These are phyloP conservation scores for Dasyurus viverrinus DNA, from an alignment of 2,113 vertebrate species.

Conservation along the genomic window DNA sequence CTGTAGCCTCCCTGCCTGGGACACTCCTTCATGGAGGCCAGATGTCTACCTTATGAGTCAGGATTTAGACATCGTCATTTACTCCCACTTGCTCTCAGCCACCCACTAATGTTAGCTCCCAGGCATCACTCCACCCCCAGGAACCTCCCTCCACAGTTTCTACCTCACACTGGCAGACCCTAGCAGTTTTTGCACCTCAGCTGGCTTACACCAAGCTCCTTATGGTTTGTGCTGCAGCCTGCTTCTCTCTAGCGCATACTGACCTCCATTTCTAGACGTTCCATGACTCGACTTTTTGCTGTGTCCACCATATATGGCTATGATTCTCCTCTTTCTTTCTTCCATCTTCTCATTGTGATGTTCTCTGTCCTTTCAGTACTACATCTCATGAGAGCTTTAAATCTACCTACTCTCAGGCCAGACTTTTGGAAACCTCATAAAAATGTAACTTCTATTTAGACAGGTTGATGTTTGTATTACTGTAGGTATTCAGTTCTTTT, in stretches of 20 bases:
- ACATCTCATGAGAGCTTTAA: not conserved
- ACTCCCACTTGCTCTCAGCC: conserved; percentile 2
- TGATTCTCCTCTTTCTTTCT: not conserved
- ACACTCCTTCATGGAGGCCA: not conserved
- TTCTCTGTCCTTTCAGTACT: not conserved
- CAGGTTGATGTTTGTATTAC: not conserved
- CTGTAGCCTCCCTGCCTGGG: not conserved
- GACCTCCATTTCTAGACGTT: not conserved
- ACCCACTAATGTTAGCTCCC: not conserved
- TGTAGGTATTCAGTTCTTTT: not conserved
- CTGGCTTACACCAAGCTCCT: not conserved
- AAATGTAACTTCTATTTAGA: not conserved
- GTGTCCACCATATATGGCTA: not conserved
- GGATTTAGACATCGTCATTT: not conserved
- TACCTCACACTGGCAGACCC: not conserved
- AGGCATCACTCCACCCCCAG: not conserved
- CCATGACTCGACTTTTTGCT: not conserved
- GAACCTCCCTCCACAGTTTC: not conserved
- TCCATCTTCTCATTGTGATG: not conserved
- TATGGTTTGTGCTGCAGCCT: not conserved
- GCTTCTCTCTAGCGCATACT: not conserved
- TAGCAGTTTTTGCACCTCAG: not conserved
- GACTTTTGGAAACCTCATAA: not conserved
- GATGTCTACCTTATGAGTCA: not conserved
- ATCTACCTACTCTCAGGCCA: not conserved